A percentile compares a stretch with the other conserved stretches of the same genome.
phyloP scores from a whole-genome alignment of 2,797 vertebrate genomes.

The Carcharodon carcharias region DNA sequence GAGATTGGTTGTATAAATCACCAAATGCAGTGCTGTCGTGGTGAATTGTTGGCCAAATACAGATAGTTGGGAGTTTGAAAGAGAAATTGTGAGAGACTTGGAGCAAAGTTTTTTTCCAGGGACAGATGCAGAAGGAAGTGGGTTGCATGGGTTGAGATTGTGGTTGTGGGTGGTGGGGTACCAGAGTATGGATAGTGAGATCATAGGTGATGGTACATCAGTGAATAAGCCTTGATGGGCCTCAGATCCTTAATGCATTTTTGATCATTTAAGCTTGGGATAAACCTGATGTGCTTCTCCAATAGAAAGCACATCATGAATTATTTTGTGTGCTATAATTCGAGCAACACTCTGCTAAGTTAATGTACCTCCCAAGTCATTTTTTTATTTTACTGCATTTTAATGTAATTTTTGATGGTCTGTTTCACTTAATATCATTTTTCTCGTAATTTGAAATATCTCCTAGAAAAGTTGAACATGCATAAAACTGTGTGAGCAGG shows the following conservation, averaged over 20 bases:
- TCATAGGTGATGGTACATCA: neutral
- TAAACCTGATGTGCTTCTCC: neutral
- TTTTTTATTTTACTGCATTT: constrained; percentile 9
- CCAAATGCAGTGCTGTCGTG: neutral
- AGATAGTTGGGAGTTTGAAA: neutral
- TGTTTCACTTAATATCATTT: constrained; percentile 27
- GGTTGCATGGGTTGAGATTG: too few species aligned
- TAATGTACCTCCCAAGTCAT: neutral
- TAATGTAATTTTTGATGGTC: constrained; percentile 33
- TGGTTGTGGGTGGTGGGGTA: neutral
- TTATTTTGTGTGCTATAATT: constrained; percentile 5
- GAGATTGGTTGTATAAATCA: neutral
- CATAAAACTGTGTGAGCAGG: constrained; percentile 23
- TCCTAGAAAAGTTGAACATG: constrained; percentile 14
- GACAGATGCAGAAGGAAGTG: neutral
- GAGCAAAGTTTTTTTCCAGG: neutral
- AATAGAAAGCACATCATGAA: neutral
- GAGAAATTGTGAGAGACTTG: neutral
- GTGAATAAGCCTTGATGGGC: neutral
- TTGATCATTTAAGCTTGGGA: neutral
- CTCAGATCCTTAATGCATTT: neutral
- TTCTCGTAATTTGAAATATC: constrained; percentile 23
- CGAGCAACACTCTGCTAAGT: neutral
- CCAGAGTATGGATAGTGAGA: neutral
- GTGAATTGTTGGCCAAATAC: neutral